Base-by-base conservation (phyloP, 2,797 vertebrate genomes). In the Peromyscus nudipes region DNA sequence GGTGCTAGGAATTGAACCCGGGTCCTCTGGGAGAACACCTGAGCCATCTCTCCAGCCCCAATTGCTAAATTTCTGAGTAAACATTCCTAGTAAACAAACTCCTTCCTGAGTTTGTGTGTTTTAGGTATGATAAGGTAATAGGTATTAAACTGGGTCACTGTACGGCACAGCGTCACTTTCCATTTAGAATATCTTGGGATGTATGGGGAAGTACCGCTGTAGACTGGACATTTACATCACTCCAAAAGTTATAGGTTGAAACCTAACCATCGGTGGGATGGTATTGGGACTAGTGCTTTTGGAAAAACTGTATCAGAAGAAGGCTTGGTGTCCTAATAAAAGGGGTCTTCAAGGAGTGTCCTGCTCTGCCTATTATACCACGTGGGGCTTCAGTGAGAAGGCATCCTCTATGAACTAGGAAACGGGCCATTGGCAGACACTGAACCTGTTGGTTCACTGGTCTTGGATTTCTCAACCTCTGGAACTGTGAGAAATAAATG, bases 111-210 rank as follows among this genome's bases (percentile, higher is more conserved):
- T 91, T 31, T 55, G 25, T 92, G 23, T 31, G n/a, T 69, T 92
- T 89, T 81, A 40, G 37, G 14, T 69, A 77, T 77, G 76, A 94
- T 37, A 85, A 37, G 25, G 81, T 84, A 91, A 62, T 34, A 65
- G 34, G 60, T 31, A 64, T 93, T 88, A 17, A 34, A 21, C 52
- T 37, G 60, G 62, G 55, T 88, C 71, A 52, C n/a, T 37, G 6
- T 34, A 57, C 19, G 65, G 67, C n/a, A 94, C 17, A 6, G 49
- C 4, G 57, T 85, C n/a, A 89, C 7, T 90, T 82, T 87, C 64
- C 71, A 17, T 82, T 69, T 94, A 94, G 75, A 83, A 83, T n/a
- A 93, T 79, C 6, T 17, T 90, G 79, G 65, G 92, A 21, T 27
- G 80, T 62, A 64, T 14, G 16, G 23, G 60, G 25, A 82, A 83